A percentile compares a stretch with the other conserved stretches of the same genome.
These are phyloP conservation scores for Carassius auratus DNA, from an alignment of 2,113 vertebrate species.

Conservation along the genomic window DNA sequence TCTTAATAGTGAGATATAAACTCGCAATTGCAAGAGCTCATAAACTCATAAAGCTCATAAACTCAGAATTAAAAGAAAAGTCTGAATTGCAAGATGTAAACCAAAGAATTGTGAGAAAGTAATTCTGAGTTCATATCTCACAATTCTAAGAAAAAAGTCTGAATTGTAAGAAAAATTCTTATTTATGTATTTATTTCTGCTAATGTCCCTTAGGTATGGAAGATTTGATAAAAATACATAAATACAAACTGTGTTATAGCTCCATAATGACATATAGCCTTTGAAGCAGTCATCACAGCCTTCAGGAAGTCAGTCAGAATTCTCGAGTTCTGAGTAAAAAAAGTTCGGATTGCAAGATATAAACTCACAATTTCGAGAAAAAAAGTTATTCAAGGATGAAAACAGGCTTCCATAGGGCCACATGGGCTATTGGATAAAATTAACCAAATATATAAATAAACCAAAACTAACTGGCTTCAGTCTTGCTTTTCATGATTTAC, in stretches of 20 bases:
- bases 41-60: no score
- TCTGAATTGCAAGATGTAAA: no score
- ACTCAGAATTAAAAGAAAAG: no score
- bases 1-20: not conserved
- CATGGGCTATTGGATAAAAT: not conserved
- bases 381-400: not conserved
- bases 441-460: not conserved
- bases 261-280: no score
- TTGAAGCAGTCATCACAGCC: no score
- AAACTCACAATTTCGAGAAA: not conserved
- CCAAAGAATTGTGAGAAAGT: no score
- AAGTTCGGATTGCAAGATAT: not conserved
- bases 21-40: no score
- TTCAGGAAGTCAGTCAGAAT: not conserved
- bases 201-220: not conserved
- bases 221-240: not conserved
- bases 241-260: no score
- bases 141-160: no score
- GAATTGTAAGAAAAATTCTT: not conserved
- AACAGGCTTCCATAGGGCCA: not conserved
- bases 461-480: not conserved
- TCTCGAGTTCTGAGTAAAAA: not conserved
- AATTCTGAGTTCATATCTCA: no score
- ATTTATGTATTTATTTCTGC: not conserved
- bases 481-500: not conserved